Percentiles rank a stretch among this genome's conserved stretches.
Evolutionary conservation across 2,113 vertebrate species (phyloP).

Genomic region (Tapirus terrestris): DNA sequence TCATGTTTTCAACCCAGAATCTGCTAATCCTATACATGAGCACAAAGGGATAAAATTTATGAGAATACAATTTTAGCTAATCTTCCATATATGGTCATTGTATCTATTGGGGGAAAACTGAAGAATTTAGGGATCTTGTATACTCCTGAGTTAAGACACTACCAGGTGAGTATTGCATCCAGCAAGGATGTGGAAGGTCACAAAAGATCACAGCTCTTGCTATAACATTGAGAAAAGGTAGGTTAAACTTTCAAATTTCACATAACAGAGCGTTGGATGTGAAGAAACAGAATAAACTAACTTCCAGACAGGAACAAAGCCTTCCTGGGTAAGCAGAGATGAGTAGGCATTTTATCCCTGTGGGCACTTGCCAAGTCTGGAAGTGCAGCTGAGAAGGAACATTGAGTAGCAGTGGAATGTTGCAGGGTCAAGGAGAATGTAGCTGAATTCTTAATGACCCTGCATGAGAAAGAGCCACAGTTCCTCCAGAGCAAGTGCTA

Average conservation of each 20-base stretch:
- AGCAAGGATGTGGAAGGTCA: neutral
- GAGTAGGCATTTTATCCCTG: neutral
- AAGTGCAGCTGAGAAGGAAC: neutral
- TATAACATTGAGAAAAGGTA: neutral
- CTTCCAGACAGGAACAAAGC: neutral
- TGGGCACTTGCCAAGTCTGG: neutral
- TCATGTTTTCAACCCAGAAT: neutral
- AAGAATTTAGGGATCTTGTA: neutral
- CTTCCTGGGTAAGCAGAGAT: neutral
- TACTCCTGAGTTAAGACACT: neutral
- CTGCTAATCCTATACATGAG: neutral
- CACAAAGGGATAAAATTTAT: neutral
- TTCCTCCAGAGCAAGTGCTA: fast-evolving
- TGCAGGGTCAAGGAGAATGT: neutral
- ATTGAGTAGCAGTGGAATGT: neutral
- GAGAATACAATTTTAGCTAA: neutral
- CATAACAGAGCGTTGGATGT: neutral
- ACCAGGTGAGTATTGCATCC: neutral
- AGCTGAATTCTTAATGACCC: neutral
- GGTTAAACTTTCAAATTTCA: neutral
- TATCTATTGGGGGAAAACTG: too few species aligned
- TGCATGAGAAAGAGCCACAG: too few species aligned
- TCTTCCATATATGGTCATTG: neutral
- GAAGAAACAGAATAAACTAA: neutral
- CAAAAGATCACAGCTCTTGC: neutral